Percentiles rank a stretch among this genome's conserved stretches.
Conservation (phyloP, 2,113 vertebrate genomes). For the Pandion haliaetus region DNA sequence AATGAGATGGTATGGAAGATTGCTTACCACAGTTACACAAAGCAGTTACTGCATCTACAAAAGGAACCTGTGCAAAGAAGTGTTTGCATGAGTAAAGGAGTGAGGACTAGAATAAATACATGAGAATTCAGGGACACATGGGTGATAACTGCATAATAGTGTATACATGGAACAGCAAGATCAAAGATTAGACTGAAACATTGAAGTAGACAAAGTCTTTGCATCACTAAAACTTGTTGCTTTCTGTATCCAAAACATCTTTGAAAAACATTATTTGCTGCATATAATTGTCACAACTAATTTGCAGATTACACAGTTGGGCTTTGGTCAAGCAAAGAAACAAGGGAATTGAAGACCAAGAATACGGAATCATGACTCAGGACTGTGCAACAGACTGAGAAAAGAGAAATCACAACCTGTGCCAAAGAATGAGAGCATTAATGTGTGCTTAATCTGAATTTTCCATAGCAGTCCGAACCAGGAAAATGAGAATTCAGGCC, state of each 20-base stretch:
- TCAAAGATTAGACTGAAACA: neutral
- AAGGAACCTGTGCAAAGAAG: neutral
- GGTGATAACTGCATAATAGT: neutral
- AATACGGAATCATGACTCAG: neutral
- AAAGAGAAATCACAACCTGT: neutral
- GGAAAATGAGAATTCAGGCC: neutral
- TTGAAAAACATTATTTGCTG: neutral
- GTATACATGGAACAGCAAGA: neutral
- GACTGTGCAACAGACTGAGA: neutral
- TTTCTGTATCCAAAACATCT: neutral
- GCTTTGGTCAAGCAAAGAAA: slow-evolving; percentile 24
- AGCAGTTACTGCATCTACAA: neutral
- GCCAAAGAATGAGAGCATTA: neutral
- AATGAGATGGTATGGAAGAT: neutral
- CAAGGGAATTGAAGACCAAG: neutral
- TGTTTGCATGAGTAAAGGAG: neutral
- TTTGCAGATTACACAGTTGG: neutral
- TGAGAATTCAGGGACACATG: neutral
- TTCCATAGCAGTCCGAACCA: neutral
- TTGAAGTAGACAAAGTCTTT: neutral
- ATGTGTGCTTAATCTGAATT: neutral
- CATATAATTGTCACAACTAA: neutral
- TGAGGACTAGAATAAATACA: neutral
- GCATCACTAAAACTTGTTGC: neutral
- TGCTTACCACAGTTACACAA: neutral